Evolutionary conservation across 2,888 invertebrate genomes (phyloP), one percentile per base, ranked within the genome.

Genomic region (Chalcis sispes): DNA sequence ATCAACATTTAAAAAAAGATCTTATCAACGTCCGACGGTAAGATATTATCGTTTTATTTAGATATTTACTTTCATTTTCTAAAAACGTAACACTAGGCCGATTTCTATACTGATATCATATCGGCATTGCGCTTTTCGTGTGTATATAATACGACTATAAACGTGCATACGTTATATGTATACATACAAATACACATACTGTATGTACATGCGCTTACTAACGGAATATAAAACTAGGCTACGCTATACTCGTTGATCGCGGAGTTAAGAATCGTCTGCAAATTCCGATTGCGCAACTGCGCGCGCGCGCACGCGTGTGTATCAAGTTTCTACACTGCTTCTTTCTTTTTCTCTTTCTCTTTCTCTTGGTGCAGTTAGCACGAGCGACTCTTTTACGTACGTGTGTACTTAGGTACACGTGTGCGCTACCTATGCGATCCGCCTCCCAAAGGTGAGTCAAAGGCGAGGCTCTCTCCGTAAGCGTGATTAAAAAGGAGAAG

Each of bases 211-310:
- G 36, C 23, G 46, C 15, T 3, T 56, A 27, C 18, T 5, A 23
- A 2, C 29, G 46, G 13, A 56, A 27, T 18, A 32, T 54, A 54
- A 62, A 73, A 73, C 72, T 65, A 50, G 72, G 72, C 58, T 65
- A 40, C 18, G n/a, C n/a, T n/a, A n/a, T n/a, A n/a, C n/a, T 62
- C 20, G 36, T 46, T 46, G 71, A 64, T 72, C 54, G 29, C 42
- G 27, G 42, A 62, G 42, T 54, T 54, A 58, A 72, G 58, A 48
- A 48, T 65, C 46, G 56, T 65, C 64, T 65, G 56, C 48, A 29
- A 65, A 65, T 65, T 32, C 58, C 27, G 25, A 59, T 71, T 71
- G 74, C 62, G 71, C 66, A 71, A 77, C 56, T 46, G 67, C 32
- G 59, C 76, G 56, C 50, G n/a, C n/a, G n/a, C n/a, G n/a, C n/a